Conservation (phyloP, 2,888 invertebrate species). For the Ptychoptera albimana region DNA sequence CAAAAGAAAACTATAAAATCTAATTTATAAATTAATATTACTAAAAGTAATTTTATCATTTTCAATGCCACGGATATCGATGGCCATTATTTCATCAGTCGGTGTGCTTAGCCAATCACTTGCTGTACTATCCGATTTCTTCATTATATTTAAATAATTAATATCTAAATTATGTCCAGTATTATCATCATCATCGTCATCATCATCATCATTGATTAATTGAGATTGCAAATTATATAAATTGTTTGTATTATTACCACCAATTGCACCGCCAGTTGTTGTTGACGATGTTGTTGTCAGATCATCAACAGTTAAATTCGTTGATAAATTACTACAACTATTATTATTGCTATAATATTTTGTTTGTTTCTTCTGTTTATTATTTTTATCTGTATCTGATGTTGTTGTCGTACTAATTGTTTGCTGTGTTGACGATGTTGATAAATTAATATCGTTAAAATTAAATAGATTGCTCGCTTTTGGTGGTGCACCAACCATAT, state of each 20-base stretch:
- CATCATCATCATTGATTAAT: too few species aligned
- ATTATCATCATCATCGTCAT: too few species aligned
- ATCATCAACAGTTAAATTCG: not conserved
- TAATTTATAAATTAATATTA: not conserved
- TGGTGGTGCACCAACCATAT: conserved; percentile 14
- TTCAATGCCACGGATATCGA: conserved; percentile 17
- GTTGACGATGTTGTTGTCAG: conserved; percentile 6
- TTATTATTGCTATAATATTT: not conserved
- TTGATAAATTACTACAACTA: not conserved
- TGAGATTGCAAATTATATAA: too few species aligned
- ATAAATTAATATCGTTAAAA: conserved; percentile 1
- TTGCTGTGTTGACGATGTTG: conserved; percentile 10
- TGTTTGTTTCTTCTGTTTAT: not conserved
- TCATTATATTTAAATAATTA: conserved; percentile 5
- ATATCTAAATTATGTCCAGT: too few species aligned
- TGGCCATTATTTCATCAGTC: conserved; percentile 17
- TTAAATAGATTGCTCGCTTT: conserved; percentile 13
- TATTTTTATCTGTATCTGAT: conserved; percentile 3
- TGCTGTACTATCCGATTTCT: conserved; percentile 17
- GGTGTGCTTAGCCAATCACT: conserved; percentile 18
- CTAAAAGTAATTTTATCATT: conserved; percentile 14
- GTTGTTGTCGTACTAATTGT: not conserved
- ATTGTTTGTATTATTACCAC: conserved; percentile 1
- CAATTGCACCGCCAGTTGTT: conserved; percentile 9
- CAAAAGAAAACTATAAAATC: too few species aligned